These are phyloP conservation scores for Sebastes vulpes DNA, from an alignment of 2,797 vertebrate genomes.

Conservation along the genomic window DNA sequence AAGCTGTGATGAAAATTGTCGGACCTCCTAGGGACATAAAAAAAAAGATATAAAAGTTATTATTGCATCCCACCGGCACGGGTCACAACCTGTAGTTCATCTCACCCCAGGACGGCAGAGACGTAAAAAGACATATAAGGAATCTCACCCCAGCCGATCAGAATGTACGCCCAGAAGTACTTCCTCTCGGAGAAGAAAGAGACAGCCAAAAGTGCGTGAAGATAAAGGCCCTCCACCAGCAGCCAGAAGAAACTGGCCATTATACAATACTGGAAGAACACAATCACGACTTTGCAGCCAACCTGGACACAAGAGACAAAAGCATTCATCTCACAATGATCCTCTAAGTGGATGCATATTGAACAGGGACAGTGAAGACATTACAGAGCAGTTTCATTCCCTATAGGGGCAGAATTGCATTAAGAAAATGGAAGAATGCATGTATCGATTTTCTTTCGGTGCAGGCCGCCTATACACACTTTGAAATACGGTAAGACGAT, in stretches of 20 bases:
- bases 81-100: background rate
- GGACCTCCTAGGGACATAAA: constrained; percentile 87
- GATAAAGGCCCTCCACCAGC: constrained; percentile 95
- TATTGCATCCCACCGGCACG: background rate
- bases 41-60: constrained; percentile 18
- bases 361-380: background rate
- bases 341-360: background rate
- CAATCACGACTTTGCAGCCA: constrained; percentile 93
- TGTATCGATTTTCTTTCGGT: background rate
- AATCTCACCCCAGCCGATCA: constrained; percentile 96
- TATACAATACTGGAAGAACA: constrained; percentile 97
- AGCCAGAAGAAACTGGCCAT: constrained; percentile 99
- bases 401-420: background rate
- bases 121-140: background rate
- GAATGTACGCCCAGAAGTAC: constrained; percentile 98
- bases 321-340: background rate
- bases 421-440: background rate
- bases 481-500: background rate
- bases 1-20: constrained; percentile 90
- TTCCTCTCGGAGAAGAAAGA: constrained; percentile 98
- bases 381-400: background rate
- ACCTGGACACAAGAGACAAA: constrained; percentile 79
- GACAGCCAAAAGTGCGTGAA: constrained; percentile 92
- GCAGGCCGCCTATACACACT: background rate
- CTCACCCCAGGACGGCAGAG: background rate